Conservation (phyloP, 2,888 invertebrate species). For the Pogonocherus hispidulus region DNA sequence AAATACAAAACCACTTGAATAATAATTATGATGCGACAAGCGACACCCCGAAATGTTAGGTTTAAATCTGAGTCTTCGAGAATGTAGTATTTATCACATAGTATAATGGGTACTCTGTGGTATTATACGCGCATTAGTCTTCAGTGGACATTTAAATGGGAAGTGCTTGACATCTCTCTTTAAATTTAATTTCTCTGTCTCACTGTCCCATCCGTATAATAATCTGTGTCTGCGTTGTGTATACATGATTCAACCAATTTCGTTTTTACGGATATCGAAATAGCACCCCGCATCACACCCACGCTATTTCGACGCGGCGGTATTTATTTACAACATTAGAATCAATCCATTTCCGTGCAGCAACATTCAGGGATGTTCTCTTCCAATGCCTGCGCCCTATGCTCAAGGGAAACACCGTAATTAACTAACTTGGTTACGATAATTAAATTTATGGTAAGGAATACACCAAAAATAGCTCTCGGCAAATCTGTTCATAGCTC, state of each 20-base stretch:
- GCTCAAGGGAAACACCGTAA: constrained; percentile 46
- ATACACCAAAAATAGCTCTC: constrained; percentile 64
- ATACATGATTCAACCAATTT: neutral
- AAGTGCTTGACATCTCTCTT: too few relatives aligned
- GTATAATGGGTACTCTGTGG: too few relatives aligned
- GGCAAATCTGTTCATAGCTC: constrained; percentile 52
- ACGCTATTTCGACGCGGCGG: constrained; percentile 7
- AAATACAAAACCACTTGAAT: too few relatives aligned
- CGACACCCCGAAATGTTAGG: too few relatives aligned
- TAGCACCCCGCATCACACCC: neutral
- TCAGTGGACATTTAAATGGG: too few relatives aligned
- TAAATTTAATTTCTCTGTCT: too few relatives aligned
- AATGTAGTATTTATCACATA: too few relatives aligned
- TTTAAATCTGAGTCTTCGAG: too few relatives aligned
- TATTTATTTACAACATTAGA: constrained; percentile 20
- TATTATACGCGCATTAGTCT: too few relatives aligned
- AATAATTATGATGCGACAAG: too few relatives aligned
- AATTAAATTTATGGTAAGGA: constrained; percentile 65
- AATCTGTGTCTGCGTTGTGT: too few relatives aligned
- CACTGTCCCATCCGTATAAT: too few relatives aligned
- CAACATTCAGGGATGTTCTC: constrained; percentile 26
- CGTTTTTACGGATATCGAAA: neutral
- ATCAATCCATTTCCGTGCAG: constrained; percentile 24
- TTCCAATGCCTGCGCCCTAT: constrained; percentile 22
- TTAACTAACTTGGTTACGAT: constrained; percentile 65